A percentile compares a stretch with the other conserved stretches of the same genome.
phyloP scores from a whole-genome alignment of 2,113 vertebrate genomes.

The Sisor rabdophorus region DNA sequence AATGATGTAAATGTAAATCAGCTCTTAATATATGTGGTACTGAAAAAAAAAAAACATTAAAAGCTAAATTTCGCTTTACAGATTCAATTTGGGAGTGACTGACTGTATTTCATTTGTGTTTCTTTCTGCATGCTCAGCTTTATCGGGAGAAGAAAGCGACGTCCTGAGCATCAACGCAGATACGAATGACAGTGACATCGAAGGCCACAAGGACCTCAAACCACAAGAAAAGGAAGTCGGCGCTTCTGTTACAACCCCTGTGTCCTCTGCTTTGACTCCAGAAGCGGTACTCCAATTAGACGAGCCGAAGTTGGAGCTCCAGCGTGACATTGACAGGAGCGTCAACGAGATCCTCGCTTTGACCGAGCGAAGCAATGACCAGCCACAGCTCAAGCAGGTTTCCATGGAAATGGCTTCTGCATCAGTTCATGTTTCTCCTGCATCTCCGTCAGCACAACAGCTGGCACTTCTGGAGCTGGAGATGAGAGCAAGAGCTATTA shows the following conservation, averaged over 20 bases:
- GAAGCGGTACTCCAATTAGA: conserved; percentile 58
- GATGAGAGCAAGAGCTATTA: conserved; percentile 96
- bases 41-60: no score
- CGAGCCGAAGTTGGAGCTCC: conserved; percentile 76
- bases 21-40: no score
- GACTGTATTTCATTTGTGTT: neutral
- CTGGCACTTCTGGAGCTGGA: conserved; percentile 93
- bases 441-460: conserved; percentile 88
- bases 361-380: conserved; percentile 56
- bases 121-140: conserved; percentile 25
- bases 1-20: no score
- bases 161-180: conserved; percentile 96
- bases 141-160: conserved; percentile 86
- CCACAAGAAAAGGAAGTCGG: conserved; percentile 10
- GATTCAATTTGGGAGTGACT: neutral
- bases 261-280: conserved; percentile 50
- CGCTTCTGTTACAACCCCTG: conserved; percentile 28
- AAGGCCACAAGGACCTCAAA: conserved; percentile 81
- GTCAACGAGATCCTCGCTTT: conserved; percentile 89
- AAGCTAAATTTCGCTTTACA: no score
- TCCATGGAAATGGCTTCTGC: conserved; percentile 40
- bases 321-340: conserved; percentile 86
- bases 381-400: conserved; percentile 49
- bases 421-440: conserved; percentile 49
- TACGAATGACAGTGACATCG: conserved; percentile 93